Percentiles rank a stretch among this genome's conserved stretches.
Conservation (phyloP, 2,888 invertebrate species). For the Nowickia ferox region DNA sequence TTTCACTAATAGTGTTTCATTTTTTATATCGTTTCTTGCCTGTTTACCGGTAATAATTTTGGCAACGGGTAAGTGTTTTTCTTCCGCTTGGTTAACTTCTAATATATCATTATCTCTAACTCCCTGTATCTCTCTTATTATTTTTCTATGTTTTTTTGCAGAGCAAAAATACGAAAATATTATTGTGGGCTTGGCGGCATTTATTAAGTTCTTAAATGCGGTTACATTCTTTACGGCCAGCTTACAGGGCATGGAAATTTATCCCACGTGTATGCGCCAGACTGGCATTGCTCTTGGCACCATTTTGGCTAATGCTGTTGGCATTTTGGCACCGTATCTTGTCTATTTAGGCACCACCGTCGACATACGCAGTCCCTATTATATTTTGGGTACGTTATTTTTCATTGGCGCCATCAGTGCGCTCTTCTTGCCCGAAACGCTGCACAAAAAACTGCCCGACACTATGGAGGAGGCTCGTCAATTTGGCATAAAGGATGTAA, state of each 20-base stretch:
- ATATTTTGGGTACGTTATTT: slow-evolving; percentile 82
- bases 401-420: slow-evolving; percentile 84
- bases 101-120: slow-evolving; percentile 8
- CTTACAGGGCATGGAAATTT: slow-evolving; percentile 87
- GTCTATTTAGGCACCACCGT: slow-evolving; percentile 84
- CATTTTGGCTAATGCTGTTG: slow-evolving; percentile 85
- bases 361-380: slow-evolving; percentile 83
- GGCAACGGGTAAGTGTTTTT: slow-evolving; percentile 79
- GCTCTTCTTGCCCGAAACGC: slow-evolving; percentile 86
- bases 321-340: slow-evolving; percentile 86
- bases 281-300: slow-evolving; percentile 86
- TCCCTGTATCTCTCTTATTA: background rate
- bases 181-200: slow-evolving; percentile 82
- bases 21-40: slow-evolving; percentile 81
- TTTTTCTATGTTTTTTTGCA: slow-evolving; percentile 58
- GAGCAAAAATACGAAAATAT: slow-evolving; percentile 78
- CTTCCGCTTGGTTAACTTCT: slow-evolving; percentile 29
- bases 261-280: slow-evolving; percentile 87
- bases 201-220: slow-evolving; percentile 85
- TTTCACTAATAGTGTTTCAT: slow-evolving; percentile 84
- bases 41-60: slow-evolving; percentile 83
- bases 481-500: slow-evolving; percentile 84
- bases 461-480: slow-evolving; percentile 86
- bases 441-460: slow-evolving; percentile 86
- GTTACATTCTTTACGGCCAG: slow-evolving; percentile 85